These are phyloP conservation scores for Simalia tracyae DNA, from an alignment of 2,797 vertebrate species.

Conservation along the genomic window DNA sequence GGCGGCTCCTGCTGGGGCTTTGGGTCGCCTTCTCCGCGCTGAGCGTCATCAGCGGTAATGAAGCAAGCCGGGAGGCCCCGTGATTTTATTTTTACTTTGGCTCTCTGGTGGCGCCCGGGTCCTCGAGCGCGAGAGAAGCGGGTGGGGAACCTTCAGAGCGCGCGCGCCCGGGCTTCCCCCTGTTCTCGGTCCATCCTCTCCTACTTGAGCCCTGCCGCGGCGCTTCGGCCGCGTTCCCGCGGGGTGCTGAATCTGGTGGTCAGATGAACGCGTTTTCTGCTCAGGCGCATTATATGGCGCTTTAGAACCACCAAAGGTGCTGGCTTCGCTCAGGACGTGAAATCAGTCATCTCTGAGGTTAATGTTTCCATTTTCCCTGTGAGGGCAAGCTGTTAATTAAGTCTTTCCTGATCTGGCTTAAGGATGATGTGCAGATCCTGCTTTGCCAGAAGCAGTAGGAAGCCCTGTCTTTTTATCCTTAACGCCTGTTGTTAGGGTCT, in stretches of 20 bases:
- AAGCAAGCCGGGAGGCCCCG: not conserved
- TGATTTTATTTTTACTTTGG: rapidly evolving
- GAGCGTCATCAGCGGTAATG: constrained; percentile 59
- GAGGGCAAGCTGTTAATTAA: not conserved
- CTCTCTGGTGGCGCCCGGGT: not conserved
- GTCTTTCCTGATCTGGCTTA: not conserved
- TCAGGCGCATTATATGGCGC: not conserved
- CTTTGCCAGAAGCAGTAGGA: not conserved
- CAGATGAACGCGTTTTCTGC: too few relatives aligned
- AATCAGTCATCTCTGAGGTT: not conserved
- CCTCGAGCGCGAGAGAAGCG: not conserved
- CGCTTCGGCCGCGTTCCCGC: too few relatives aligned
- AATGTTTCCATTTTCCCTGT: not conserved
- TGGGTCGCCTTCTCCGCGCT: constrained; percentile 42
- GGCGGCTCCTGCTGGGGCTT: constrained; percentile 28
- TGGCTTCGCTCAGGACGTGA: not conserved
- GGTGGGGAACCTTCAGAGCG: not conserved
- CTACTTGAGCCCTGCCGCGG: not conserved
- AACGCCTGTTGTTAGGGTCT: too few relatives aligned
- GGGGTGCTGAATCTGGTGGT: not conserved
- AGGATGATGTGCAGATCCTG: not conserved
- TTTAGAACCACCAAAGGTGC: not conserved
- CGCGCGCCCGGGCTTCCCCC: not conserved
- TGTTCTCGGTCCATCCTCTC: not conserved
- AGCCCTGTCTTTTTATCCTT: too few relatives aligned